A percentile compares a stretch with the other conserved stretches of the same genome.
Conservation (phyloP, 2,113 vertebrate genomes). For the Verasper variegatus region DNA sequence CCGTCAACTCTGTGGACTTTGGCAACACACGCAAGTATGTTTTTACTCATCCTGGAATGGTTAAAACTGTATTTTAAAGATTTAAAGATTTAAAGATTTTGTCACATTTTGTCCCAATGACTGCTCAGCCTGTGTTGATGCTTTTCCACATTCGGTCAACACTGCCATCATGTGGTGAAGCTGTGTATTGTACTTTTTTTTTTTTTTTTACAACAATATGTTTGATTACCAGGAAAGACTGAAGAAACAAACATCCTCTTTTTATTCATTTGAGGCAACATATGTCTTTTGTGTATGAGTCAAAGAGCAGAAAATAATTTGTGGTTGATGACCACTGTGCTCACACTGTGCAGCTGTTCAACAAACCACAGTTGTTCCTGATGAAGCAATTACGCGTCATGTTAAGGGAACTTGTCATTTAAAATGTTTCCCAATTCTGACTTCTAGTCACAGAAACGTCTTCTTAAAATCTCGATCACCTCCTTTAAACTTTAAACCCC, state of each 20-base stretch:
- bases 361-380: conserved; percentile 1
- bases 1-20: conserved; percentile 98
- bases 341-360: neutral
- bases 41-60: conserved; percentile 5
- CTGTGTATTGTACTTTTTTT: neutral
- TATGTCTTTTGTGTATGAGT: conserved; percentile 5
- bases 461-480: no score
- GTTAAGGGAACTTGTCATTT: neutral
- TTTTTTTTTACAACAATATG: neutral
- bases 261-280: neutral
- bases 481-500: no score
- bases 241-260: conserved; percentile 10
- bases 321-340: conserved; percentile 13
- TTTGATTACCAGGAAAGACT: neutral
- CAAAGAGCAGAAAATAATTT: neutral
- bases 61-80: conserved; percentile 4
- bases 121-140: neutral
- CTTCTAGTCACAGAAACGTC: no score
- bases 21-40: conserved; percentile 97
- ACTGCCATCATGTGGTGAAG: conserved; percentile 68
- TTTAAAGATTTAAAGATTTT: no score
- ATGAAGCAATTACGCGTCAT: neutral
- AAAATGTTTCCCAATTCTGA: no score
- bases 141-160: neutral
- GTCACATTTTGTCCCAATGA: conserved; percentile 6